Conservation (phyloP, 1,140 invertebrate species). For the Pomacea maculata region DNA sequence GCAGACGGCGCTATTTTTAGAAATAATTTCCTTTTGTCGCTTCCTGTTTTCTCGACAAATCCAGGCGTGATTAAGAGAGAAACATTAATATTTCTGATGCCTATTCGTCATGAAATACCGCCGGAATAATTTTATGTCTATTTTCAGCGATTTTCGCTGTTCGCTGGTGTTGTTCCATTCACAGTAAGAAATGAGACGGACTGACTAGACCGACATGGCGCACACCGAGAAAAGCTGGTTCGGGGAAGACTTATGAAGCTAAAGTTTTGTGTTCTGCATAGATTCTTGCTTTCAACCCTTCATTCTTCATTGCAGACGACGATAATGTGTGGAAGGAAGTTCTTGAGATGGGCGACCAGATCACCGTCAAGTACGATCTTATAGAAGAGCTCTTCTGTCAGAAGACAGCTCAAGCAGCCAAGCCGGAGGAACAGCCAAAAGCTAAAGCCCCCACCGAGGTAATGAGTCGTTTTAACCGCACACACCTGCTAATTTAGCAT, state of each 20-base stretch:
- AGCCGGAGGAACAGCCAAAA: slow-evolving; percentile 52
- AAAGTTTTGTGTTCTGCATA: not conserved
- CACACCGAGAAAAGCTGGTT: too few relatives aligned
- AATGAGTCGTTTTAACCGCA: not conserved
- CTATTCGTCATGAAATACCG: too few relatives aligned
- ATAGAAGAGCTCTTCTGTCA: slow-evolving; percentile 64
- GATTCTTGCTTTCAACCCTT: slow-evolving; percentile 80
- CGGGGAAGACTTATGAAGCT: slow-evolving; percentile 24
- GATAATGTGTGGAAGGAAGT: slow-evolving; percentile 93
- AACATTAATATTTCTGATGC: too few relatives aligned
- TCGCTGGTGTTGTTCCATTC: not conserved
- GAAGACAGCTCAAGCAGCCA: slow-evolving; percentile 40
- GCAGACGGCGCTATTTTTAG: too few relatives aligned
- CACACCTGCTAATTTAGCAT: too few relatives aligned
- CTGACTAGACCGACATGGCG: too few relatives aligned
- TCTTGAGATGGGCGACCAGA: slow-evolving; percentile 82
- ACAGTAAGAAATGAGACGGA: not conserved
- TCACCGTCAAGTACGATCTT: slow-evolving; percentile 62
- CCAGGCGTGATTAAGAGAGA: too few relatives aligned
- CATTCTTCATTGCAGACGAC: slow-evolving; percentile 82
- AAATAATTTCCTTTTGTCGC: too few relatives aligned
- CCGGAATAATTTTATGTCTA: not conserved
- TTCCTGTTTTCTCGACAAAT: too few relatives aligned
- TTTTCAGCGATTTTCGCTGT: not conserved
- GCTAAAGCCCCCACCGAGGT: slow-evolving; percentile 62